Percentiles rank a stretch among this genome's conserved stretches.
Evolutionary conservation across 2,888 invertebrate genomes (phyloP).

Genomic region (Nephrotoma appendiculata): DNA sequence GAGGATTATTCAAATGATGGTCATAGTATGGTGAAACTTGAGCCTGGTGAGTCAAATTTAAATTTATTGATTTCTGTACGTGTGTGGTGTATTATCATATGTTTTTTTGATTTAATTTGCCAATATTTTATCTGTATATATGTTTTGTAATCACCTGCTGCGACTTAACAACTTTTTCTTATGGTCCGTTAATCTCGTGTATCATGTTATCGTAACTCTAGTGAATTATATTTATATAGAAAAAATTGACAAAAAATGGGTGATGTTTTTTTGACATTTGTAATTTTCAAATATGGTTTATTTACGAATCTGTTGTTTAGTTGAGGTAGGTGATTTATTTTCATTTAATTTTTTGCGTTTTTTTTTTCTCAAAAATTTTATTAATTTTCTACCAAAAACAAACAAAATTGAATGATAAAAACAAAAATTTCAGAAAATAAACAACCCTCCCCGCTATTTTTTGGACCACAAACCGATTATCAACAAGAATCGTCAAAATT

Average conservation of each 20-base stretch:
- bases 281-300: conserved; percentile 2
- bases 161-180: conserved; percentile 5
- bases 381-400: neutral
- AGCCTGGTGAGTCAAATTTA: neutral
- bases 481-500: conserved; percentile 2
- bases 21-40: neutral
- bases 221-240: neutral
- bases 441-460: neutral
- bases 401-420: neutral
- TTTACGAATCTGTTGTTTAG: conserved; percentile 12
- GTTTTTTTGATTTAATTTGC: neutral
- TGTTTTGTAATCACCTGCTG: conserved; percentile 4
- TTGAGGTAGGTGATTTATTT: conserved; percentile 13
- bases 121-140: neutral
- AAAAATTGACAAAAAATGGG: neutral
- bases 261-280: conserved; percentile 2
- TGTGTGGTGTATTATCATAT: neutral
- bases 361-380: conserved; percentile 2
- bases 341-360: conserved; percentile 2
- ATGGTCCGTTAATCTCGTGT: neutral
- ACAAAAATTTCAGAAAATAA: neutral
- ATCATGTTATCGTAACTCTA: neutral
- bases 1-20: conserved; percentile 1
- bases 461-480: neutral
- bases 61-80: neutral